These are phyloP conservation scores for Drosophila tanythrix DNA, from an alignment of 2,888 invertebrate genomes.

Conservation along the genomic window DNA sequence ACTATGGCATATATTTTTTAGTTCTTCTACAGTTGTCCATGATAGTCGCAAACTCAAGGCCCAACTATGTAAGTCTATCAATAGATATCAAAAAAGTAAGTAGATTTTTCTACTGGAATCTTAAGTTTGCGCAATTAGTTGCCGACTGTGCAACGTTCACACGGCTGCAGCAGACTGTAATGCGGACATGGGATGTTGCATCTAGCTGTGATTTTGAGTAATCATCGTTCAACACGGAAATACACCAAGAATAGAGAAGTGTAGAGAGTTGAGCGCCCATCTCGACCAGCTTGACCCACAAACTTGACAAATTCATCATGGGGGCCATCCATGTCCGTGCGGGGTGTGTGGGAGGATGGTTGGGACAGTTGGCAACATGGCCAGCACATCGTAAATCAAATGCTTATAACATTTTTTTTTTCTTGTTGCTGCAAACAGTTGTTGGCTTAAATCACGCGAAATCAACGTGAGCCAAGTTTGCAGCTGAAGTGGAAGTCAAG, in stretches of 20 bases:
- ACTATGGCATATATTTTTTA: not conserved
- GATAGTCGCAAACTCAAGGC: not conserved
- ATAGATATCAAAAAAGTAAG: slow-evolving; percentile 2
- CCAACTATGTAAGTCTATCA: not conserved
- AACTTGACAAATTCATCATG: slow-evolving; percentile 78
- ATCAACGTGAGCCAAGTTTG: slow-evolving; percentile 45
- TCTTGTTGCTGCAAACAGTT: slow-evolving; percentile 35
- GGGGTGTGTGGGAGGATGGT: slow-evolving; percentile 1
- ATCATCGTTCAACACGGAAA: slow-evolving; percentile 77
- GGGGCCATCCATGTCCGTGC: slow-evolving; percentile 40
- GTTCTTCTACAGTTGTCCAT: not conserved
- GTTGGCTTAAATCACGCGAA: slow-evolving; percentile 66
- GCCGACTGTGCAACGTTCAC: slow-evolving; percentile 62
- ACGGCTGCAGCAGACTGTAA: slow-evolving; percentile 43
- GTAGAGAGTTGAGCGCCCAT: slow-evolving; percentile 15
- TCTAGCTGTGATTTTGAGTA: slow-evolving; percentile 76
- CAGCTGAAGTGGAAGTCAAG: slow-evolving; percentile 7
- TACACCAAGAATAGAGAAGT: slow-evolving; percentile 43
- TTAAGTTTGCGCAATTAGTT: slow-evolving; percentile 63
- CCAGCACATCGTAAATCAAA: slow-evolving; percentile 76
- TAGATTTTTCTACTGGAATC: not conserved
- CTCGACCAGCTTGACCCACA: slow-evolving; percentile 68
- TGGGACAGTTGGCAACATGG: slow-evolving; percentile 37
- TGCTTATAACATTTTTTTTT: slow-evolving; percentile 66
- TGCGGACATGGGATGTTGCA: slow-evolving; percentile 32